phyloP scores from a whole-genome alignment of 37 sponge, comb jelly and placozoan genomes.

The Beroe ovata region DNA sequence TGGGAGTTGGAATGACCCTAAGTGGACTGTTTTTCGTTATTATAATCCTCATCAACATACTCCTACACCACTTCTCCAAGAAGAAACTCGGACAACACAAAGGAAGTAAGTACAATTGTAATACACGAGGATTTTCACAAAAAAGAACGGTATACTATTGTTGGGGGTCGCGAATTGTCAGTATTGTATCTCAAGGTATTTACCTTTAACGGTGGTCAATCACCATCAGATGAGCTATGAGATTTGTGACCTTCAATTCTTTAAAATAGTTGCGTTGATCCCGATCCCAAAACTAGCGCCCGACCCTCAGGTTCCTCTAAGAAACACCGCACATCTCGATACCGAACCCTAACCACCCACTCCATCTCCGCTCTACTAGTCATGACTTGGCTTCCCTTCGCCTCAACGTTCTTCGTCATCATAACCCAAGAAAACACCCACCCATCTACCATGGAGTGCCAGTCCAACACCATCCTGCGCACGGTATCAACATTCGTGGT shows the following conservation, averaged over 20 bases:
- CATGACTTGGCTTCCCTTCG: slow-evolving; percentile 51
- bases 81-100: not conserved
- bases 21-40: slow-evolving; percentile 41
- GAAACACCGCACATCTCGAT: slow-evolving; percentile 53
- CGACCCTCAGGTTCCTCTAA: slow-evolving; percentile 7
- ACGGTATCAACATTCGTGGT: not conserved
- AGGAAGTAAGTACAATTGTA: slow-evolving; percentile 2
- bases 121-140: not conserved
- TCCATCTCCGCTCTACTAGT: slow-evolving; percentile 57
- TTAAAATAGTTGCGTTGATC: too few species aligned
- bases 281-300: too few species aligned
- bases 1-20: slow-evolving; percentile 14
- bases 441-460: not conserved
- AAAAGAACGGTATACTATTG: not conserved
- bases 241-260: too few species aligned
- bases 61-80: slow-evolving; percentile 49
- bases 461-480: not conserved
- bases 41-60: slow-evolving; percentile 18
- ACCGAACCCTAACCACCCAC: slow-evolving; percentile 51
- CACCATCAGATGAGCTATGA: too few species aligned
- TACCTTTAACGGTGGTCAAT: too few species aligned
- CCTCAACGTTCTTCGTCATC: slow-evolving; percentile 41
- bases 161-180: too few species aligned
- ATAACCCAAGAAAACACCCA: not conserved
- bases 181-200: too few species aligned